Conservation (phyloP, 2,113 vertebrate genomes). For the Lycaon pictus region DNA sequence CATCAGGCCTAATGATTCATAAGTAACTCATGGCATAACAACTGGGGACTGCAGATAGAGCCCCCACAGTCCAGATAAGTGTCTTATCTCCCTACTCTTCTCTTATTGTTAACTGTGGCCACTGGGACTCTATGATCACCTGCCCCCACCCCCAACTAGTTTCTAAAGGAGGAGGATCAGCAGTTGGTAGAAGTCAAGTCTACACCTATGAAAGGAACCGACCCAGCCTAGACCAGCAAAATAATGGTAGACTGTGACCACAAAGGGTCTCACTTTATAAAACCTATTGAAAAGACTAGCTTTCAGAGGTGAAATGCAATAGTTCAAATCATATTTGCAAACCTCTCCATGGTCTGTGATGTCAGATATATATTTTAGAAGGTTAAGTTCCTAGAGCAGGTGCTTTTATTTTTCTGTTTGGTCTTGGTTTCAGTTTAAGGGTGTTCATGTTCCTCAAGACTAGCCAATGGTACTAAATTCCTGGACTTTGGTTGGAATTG, state of each 20-base stretch:
- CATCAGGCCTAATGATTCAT: neutral
- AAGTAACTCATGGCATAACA: neutral
- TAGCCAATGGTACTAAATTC: neutral
- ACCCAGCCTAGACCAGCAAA: neutral
- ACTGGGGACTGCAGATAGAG: neutral
- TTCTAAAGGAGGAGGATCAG: neutral
- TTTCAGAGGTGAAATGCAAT: neutral
- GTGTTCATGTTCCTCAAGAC: neutral
- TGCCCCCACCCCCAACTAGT: neutral
- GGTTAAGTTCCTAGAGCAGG: neutral
- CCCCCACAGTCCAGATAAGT: neutral
- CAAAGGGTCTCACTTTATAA: neutral
- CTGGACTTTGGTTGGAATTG: neutral
- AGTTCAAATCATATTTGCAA: neutral
- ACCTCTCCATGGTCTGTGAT: neutral
- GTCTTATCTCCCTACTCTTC: neutral
- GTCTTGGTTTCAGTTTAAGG: neutral
- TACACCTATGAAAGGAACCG: rapidly evolving
- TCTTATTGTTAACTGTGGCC: neutral
- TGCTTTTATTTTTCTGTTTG: neutral
- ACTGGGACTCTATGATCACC: neutral
- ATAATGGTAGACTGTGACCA: neutral
- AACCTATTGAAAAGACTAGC: neutral
- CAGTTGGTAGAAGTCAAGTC: neutral
- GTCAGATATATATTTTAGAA: neutral